Conservation (phyloP, 2,113 vertebrate species). For the Ailuropoda melanoleuca region DNA sequence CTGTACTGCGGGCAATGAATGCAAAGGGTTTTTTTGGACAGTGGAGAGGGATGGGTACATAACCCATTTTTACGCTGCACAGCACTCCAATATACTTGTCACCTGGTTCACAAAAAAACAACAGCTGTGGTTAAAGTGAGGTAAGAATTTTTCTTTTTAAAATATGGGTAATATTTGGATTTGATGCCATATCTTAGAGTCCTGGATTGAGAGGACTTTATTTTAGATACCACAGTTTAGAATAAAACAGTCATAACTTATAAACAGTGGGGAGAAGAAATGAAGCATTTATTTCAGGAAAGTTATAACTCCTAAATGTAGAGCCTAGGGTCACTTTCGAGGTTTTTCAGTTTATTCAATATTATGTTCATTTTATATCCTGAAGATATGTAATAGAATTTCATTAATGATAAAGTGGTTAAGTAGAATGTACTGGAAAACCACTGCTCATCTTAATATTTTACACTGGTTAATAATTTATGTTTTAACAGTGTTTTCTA, state of each 20-base stretch:
- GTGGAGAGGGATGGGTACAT: fast-evolving
- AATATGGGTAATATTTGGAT: not conserved
- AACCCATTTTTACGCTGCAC: not conserved
- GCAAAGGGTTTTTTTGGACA: not conserved
- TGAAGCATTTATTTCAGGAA: not conserved
- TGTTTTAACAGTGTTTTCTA: not conserved
- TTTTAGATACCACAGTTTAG: not conserved
- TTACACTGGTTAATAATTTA: not conserved
- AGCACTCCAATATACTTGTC: not conserved
- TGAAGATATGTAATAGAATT: not conserved
- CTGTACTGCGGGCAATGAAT: not conserved
- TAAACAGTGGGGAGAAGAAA: not conserved
- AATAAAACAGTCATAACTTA: not conserved
- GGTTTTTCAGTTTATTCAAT: not conserved
- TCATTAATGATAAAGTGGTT: not conserved
- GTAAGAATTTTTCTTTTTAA: not conserved
- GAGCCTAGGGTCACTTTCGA: not conserved
- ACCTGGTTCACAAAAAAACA: not conserved
- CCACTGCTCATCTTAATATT: not conserved
- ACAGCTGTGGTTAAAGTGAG: not conserved
- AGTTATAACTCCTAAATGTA: not conserved
- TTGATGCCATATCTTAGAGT: not conserved
- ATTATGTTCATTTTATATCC: not conserved
- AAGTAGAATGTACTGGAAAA: not conserved
- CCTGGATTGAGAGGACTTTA: not conserved